These are phyloP conservation scores for Goniozus legneri DNA, from an alignment of 1,140 invertebrate genomes.

Conservation along the genomic window DNA sequence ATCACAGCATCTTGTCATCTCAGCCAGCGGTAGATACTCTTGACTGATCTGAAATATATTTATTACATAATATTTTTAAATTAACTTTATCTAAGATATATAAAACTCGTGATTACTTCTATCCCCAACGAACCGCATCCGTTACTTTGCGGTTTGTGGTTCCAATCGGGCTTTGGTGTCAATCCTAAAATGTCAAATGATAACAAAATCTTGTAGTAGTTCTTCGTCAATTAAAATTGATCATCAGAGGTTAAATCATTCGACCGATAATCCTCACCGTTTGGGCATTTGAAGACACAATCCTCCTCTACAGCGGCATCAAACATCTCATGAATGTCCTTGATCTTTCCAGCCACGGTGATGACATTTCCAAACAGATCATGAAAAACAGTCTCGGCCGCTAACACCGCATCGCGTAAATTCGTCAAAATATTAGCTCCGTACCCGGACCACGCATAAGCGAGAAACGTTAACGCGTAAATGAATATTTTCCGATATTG, in stretches of 20 bases:
- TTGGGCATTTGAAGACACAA: conserved; percentile 72
- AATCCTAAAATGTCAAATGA: conserved; percentile 57
- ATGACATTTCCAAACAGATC: conserved; percentile 72
- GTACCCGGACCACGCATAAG: conserved; percentile 75
- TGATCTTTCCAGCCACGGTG: conserved; percentile 72
- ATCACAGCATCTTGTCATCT: conserved; percentile 84
- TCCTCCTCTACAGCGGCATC: conserved; percentile 80
- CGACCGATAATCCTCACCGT: conserved; percentile 63
- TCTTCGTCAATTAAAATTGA: not conserved
- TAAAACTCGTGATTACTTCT: conserved; percentile 29
- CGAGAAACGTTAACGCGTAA: conserved; percentile 71
- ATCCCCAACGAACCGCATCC: conserved; percentile 76
- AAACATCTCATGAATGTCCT: conserved; percentile 74
- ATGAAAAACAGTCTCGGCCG: conserved; percentile 72
- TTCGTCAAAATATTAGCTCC: conserved; percentile 70
- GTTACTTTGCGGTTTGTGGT: conserved; percentile 70
- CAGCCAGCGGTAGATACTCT: conserved; percentile 69
- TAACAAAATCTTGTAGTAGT: not conserved
- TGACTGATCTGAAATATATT: conserved; percentile 63
- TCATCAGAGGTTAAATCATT: too few species aligned
- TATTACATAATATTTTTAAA: not conserved
- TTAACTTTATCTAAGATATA: not conserved
- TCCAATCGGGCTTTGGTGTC: conserved; percentile 65
- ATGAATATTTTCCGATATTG: conserved; percentile 69
- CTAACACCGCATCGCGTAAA: conserved; percentile 72